Conservation (phyloP, 2,888 invertebrate species). For the Drosophila tanythrix region DNA sequence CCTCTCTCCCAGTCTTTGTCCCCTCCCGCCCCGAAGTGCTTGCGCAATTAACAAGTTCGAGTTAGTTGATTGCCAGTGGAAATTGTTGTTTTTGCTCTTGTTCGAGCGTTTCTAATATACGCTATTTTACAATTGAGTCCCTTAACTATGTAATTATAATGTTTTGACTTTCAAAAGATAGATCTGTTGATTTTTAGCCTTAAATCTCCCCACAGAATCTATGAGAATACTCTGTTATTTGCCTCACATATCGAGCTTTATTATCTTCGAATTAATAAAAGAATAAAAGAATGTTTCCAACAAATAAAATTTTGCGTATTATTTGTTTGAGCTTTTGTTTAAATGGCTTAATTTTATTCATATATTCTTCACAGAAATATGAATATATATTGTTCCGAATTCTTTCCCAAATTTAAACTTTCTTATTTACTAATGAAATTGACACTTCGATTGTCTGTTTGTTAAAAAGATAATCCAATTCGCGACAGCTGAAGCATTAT, state of each 20-base stretch:
- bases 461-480: background rate
- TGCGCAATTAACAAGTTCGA: constrained; percentile 49
- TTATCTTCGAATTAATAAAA: constrained; percentile 26
- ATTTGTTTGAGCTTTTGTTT: background rate
- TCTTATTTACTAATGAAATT: background rate
- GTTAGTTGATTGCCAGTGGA: constrained; percentile 33
- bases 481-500: background rate
- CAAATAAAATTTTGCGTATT: constrained; percentile 7
- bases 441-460: background rate
- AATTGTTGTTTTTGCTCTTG: constrained; percentile 24
- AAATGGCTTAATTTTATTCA: constrained; percentile 1
- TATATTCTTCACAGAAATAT: constrained; percentile 2
- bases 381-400: background rate
- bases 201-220: background rate
- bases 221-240: background rate
- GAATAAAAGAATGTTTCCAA: constrained; percentile 9
- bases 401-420: background rate
- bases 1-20: background rate
- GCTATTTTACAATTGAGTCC: background rate
- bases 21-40: background rate
- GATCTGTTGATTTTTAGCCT: background rate
- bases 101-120: constrained; percentile 26
- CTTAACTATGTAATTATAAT: background rate
- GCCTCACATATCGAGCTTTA: background rate
- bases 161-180: background rate